Conservation (phyloP, 2,113 vertebrate genomes). For the Thermophis baileyi region DNA sequence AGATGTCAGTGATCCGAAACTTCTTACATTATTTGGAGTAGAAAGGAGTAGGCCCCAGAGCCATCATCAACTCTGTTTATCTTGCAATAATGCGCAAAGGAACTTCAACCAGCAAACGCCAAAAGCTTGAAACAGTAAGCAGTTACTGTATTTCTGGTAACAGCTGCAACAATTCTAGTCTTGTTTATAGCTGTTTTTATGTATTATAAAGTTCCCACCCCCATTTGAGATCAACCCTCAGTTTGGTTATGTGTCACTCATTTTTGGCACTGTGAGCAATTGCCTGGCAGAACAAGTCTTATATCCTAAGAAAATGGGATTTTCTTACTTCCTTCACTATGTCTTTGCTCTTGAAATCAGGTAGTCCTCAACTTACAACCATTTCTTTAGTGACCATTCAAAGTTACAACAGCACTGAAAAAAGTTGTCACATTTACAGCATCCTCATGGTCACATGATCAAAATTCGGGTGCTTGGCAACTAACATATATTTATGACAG, state of each 20-base stretch:
- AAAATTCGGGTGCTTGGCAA: neutral
- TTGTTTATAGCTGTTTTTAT: conserved; percentile 29
- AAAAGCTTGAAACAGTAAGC: neutral
- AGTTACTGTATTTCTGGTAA: neutral
- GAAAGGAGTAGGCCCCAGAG: conserved; percentile 23
- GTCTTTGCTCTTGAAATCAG: rapidly evolving
- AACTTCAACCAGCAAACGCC: neutral
- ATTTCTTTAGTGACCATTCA: neutral
- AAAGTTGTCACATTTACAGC: neutral
- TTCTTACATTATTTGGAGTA: neutral
- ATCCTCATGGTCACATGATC: neutral
- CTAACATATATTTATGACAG: neutral
- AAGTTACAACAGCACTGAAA: neutral
- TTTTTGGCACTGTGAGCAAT: neutral
- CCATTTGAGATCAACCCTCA: neutral
- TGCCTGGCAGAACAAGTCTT: neutral
- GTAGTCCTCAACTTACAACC: neutral
- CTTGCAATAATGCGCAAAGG: conserved; percentile 25
- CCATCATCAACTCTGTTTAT: conserved; percentile 61
- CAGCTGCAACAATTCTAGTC: conserved; percentile 37
- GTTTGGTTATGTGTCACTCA: neutral
- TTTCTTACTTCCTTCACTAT: rapidly evolving
- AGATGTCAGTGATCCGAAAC: neutral
- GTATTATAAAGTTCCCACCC: neutral
- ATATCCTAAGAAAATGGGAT: rapidly evolving